A percentile compares a stretch with the other conserved stretches of the same genome.
Evolutionary conservation across 2,113 vertebrate genomes (phyloP).

Genomic region (Spermophilus dauricus): DNA sequence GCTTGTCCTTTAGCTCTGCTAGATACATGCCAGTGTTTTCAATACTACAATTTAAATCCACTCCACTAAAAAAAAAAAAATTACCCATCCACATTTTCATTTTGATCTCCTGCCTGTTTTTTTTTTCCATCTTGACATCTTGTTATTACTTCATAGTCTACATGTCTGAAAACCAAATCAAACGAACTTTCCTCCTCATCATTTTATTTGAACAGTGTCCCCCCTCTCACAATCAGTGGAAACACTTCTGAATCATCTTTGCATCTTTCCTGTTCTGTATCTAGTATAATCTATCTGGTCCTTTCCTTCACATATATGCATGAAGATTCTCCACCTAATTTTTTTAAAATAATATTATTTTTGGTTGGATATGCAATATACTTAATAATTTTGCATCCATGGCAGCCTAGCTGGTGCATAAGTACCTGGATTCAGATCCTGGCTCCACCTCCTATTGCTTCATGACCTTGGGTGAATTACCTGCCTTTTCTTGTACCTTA

Average conservation of each 20-base stretch:
- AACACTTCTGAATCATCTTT: not conserved
- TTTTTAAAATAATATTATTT: too few relatives aligned
- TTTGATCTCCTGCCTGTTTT: not conserved
- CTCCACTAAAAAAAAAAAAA: not conserved
- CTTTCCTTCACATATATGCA: not conserved
- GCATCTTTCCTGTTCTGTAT: not conserved
- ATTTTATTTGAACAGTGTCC: not conserved
- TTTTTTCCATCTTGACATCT: not conserved
- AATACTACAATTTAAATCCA: not conserved
- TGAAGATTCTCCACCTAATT: too few relatives aligned
- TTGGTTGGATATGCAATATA: too few relatives aligned
- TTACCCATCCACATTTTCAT: not conserved
- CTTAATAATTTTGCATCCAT: not conserved
- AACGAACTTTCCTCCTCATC: not conserved
- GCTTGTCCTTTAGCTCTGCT: not conserved
- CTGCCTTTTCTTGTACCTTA: not conserved
- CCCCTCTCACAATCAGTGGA: not conserved
- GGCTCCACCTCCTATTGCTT: not conserved
- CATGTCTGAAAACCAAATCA: not conserved
- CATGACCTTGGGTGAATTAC: not conserved
- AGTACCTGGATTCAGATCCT: constrained; percentile 5
- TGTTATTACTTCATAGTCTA: constrained; percentile 3
- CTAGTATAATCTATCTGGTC: not conserved
- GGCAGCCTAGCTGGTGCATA: not conserved
- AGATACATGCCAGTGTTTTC: not conserved